A percentile compares a stretch with the other conserved stretches of the same genome.
phyloP scores from a whole-genome alignment of 2,113 vertebrate genomes.

The Pica pica region DNA sequence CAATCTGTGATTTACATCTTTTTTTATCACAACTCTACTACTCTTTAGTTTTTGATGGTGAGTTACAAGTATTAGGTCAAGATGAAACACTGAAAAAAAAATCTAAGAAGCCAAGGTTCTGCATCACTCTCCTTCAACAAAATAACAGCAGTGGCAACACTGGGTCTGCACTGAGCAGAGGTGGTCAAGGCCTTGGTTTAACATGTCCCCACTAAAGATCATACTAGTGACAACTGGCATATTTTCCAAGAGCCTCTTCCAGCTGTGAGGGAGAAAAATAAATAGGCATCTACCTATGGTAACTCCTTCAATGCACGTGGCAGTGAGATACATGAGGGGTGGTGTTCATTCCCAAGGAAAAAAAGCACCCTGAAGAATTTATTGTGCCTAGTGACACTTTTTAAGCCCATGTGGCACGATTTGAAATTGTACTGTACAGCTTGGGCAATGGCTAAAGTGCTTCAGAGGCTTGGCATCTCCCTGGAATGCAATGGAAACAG shows the following conservation, averaged over 20 bases:
- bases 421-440: neutral
- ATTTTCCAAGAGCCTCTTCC: neutral
- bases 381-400: neutral
- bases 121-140: neutral
- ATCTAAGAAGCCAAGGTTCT: neutral
- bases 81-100: neutral
- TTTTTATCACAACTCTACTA: neutral
- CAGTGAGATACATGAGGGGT: neutral
- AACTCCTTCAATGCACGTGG: neutral
- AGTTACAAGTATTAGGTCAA: neutral
- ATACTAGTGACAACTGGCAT: neutral
- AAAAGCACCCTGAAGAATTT: neutral
- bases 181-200: neutral
- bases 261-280: neutral
- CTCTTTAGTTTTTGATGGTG: neutral
- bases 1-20: neutral
- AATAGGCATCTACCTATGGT: neutral
- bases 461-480: neutral
- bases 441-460: neutral
- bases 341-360: neutral
- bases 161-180: neutral
- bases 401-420: fast-evolving
- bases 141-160: neutral
- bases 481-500: neutral
- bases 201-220: neutral